phyloP scores from a whole-genome alignment of 1,140 invertebrate species.

The Euglossa dilemma region DNA sequence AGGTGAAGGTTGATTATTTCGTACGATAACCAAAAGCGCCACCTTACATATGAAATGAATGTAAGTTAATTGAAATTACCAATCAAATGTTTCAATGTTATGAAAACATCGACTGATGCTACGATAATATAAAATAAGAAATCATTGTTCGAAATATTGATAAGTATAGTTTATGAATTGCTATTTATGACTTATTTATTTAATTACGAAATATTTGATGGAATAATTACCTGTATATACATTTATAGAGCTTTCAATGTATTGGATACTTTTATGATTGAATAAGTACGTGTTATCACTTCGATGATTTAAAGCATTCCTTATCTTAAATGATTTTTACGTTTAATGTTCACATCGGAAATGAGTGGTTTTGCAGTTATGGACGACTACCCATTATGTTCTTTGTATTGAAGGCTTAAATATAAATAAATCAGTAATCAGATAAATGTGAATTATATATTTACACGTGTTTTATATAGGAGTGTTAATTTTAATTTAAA shows the following conservation, averaged over 20 bases:
- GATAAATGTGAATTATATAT: conserved; percentile 11
- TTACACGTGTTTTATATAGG: conserved; percentile 9
- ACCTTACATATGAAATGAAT: conserved; percentile 17
- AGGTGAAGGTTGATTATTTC: neutral
- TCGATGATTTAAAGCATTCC: conserved; percentile 53
- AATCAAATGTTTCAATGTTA: neutral
- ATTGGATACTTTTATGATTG: conserved; percentile 2
- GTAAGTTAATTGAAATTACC: conserved; percentile 15
- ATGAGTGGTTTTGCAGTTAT: conserved; percentile 25
- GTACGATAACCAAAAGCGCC: neutral
- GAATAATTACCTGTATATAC: neutral
- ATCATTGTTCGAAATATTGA: neutral
- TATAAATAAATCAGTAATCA: conserved; percentile 15
- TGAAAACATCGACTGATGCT: neutral
- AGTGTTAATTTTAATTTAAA: neutral
- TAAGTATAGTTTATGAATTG: neutral
- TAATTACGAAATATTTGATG: conserved; percentile 6
- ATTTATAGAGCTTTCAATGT: conserved; percentile 32
- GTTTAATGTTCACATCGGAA: conserved; percentile 27
- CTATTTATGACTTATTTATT: neutral
- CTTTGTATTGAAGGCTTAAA: conserved; percentile 2
- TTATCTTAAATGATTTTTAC: conserved; percentile 56
- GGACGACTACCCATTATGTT: neutral
- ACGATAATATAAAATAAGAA: neutral
- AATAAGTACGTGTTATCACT: conserved; percentile 52